Evolutionary conservation across 2,113 vertebrate species (phyloP), one percentile per base, ranked within the genome.

Genomic region (Phaethon lepturus): DNA sequence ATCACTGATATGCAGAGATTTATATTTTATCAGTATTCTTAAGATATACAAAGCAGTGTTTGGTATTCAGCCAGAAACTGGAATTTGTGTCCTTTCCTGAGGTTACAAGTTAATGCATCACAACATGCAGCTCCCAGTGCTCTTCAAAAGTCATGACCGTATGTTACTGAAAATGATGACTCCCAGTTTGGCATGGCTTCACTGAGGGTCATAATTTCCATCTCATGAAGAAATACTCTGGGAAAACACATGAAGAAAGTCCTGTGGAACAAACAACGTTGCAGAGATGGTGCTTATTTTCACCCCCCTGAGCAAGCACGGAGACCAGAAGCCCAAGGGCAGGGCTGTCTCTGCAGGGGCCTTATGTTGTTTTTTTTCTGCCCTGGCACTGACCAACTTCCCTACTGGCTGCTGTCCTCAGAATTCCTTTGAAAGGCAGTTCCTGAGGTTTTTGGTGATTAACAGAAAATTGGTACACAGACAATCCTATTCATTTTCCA

Each of bases 181-280:
- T 93, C 91, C 55, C 73, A 91, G 78, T 72, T 77, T 87, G 94
- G 95, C 96, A 95, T 1, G 89, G 83, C 47, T 80, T 93, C 80
- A 74, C 94, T 59, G 92, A 95, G 82, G 95, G 92, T 95, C 96
- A 95, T 91, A 96, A 95, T 96, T 95, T 93, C 93, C 86, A 95
- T 89, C 84, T 87, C 69, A 42, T 78, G 44, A 93, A 93, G 64
- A 96, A 97, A 95, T 89, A 83, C 50, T 96, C 92, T 88, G 88
- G 75, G 95, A 92, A 95, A 95, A 95, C 58, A 89, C 91, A 94
- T 91, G 83, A 94, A 89, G 79, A 79, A 81, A 89, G 91, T 91
- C 89, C 94, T 94, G 62, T 53, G 93, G 93, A 96, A 95, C 95
- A 95, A 89, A 93, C 38, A 5, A 75, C 1, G 12, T 93, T 94